Evolutionary conservation across 1,140 invertebrate species (phyloP).

Genomic region (Neocloeon triangulifer): DNA sequence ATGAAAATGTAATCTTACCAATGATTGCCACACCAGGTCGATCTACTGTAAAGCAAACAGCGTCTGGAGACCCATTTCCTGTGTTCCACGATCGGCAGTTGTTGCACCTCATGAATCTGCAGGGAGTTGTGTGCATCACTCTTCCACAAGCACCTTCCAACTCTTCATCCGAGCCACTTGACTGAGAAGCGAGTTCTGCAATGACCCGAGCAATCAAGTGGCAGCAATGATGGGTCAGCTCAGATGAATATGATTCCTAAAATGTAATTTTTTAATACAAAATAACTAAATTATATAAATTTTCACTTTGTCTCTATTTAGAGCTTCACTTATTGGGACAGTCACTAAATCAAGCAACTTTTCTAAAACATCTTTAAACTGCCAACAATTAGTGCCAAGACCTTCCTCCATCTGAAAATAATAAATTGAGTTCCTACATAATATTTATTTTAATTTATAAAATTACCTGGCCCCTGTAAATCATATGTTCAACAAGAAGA

Average conservation of each 20-base stretch:
- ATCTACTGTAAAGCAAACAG: conserved; percentile 88
- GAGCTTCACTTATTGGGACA: conserved; percentile 44
- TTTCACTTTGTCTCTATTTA: conserved; percentile 29
- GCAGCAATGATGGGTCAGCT: conserved; percentile 69
- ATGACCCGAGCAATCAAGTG: conserved; percentile 64
- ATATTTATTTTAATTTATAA: conserved; percentile 9
- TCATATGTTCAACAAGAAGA: conserved; percentile 61
- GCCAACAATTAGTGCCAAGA: conserved; percentile 30
- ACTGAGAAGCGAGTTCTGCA: conserved; percentile 68
- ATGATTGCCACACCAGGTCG: conserved; percentile 66
- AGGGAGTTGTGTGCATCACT: conserved; percentile 62
- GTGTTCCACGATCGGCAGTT: conserved; percentile 86
- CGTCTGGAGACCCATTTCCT: conserved; percentile 88
- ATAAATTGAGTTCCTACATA: conserved; percentile 7
- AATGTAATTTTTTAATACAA: no score
- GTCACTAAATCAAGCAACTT: conserved; percentile 58
- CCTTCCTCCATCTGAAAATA: conserved; percentile 20
- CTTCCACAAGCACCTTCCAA: conserved; percentile 33
- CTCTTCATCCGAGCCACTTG: conserved; percentile 39
- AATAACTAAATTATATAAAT: no score
- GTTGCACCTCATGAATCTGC: conserved; percentile 73
- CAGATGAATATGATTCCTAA: no score
- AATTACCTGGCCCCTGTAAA: conserved; percentile 44
- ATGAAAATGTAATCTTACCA: no score
- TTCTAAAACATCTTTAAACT: conserved; percentile 66